Evolutionary conservation across 2,797 vertebrate species (phyloP).

Genomic region (Oryzias sinensis): DNA sequence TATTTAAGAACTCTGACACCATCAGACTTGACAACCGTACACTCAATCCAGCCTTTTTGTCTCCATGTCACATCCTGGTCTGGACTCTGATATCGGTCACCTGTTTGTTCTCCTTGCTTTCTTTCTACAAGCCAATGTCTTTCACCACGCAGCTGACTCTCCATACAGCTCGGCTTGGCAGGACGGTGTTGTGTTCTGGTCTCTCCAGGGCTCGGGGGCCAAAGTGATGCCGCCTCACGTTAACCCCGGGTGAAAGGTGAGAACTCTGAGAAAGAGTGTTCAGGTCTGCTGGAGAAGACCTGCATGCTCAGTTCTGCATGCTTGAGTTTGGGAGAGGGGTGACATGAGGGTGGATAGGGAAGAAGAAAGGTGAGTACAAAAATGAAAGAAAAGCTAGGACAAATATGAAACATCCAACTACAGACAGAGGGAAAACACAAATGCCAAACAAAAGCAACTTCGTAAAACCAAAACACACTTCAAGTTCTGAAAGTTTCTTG

Average conservation of each 20-base stretch:
- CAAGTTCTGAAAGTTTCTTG: not conserved
- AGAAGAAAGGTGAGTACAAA: constrained; percentile 34
- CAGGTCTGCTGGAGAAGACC: constrained; percentile 71
- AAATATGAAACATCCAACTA: constrained; percentile 29
- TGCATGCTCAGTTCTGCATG: constrained; percentile 74
- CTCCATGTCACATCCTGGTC: constrained; percentile 33
- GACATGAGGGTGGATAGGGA: constrained; percentile 21
- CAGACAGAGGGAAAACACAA: not conserved
- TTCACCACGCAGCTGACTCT: constrained; percentile 41
- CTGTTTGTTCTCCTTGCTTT: constrained; percentile 46
- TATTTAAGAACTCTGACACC: constrained; percentile 30
- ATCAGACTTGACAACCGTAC: constrained; percentile 8
- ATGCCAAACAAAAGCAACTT: not conserved
- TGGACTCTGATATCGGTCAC: constrained; percentile 29
- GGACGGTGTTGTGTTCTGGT: constrained; percentile 67
- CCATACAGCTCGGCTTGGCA: constrained; percentile 30
- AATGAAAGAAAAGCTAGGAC: constrained; percentile 49
- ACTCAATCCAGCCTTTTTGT: constrained; percentile 20
- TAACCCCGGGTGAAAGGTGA: constrained; percentile 77
- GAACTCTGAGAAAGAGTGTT: constrained; percentile 78
- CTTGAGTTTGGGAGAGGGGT: constrained; percentile 68
- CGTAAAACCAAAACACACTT: no score
- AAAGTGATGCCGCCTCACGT: constrained; percentile 59
- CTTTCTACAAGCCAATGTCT: constrained; percentile 36
- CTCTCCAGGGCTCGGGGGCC: constrained; percentile 53